phyloP scores from a whole-genome alignment of 1,140 invertebrate species.

The Drosophila paulistorum region DNA sequence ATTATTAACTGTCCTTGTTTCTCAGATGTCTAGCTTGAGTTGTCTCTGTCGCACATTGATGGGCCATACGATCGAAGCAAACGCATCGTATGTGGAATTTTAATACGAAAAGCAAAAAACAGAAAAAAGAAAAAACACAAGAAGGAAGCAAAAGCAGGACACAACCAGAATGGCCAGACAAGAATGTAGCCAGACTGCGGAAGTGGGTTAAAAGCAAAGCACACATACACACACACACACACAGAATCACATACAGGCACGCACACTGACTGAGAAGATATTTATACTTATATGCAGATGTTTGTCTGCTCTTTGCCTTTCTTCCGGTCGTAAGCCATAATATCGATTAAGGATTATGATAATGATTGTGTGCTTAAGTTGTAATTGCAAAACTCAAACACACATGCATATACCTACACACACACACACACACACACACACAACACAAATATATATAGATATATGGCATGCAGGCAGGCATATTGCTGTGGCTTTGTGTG shows the following conservation, averaged over 20 bases:
- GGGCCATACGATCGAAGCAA: slow-evolving; percentile 22
- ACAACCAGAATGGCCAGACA: slow-evolving; percentile 12
- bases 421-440: slow-evolving; percentile 20
- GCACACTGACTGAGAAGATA: not conserved
- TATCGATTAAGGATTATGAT: slow-evolving; percentile 80
- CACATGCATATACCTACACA: slow-evolving; percentile 34
- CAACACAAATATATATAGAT: not conserved
- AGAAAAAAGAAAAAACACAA: not conserved
- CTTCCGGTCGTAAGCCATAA: slow-evolving; percentile 61
- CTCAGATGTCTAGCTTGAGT: slow-evolving; percentile 10
- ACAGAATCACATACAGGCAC: not conserved
- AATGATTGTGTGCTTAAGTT: slow-evolving; percentile 77
- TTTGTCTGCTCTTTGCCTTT: slow-evolving; percentile 44
- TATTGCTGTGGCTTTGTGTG: slow-evolving; percentile 4
- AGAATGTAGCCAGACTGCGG: slow-evolving; percentile 49
- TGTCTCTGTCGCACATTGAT: slow-evolving; percentile 20
- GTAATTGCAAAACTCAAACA: slow-evolving; percentile 73
- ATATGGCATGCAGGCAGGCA: slow-evolving; percentile 11
- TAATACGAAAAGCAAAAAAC: slow-evolving; percentile 45
- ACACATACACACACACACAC: slow-evolving; percentile 31
- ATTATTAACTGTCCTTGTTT: slow-evolving; percentile 38
- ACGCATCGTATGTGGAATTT: slow-evolving; percentile 57
- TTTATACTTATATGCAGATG: slow-evolving; percentile 30
- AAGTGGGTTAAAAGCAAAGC: slow-evolving; percentile 60
- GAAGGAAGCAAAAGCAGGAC: not conserved